Evolutionary conservation across 2,113 vertebrate species (phyloP), one percentile per base, ranked within the genome.

Genomic region (Cololabis saira): DNA sequence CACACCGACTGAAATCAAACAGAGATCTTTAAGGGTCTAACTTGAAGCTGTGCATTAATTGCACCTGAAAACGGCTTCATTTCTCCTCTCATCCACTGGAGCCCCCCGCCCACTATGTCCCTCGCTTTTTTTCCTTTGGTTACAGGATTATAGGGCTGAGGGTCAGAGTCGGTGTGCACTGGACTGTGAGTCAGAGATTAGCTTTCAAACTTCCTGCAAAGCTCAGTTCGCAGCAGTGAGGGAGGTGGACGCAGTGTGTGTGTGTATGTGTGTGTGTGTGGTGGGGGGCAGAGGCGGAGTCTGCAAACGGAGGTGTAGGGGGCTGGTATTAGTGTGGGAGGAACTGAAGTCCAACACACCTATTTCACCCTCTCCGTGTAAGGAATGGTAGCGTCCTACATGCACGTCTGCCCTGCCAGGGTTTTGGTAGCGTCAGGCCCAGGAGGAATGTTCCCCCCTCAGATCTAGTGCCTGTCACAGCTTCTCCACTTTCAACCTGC

Each of bases 391-490:
- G 19, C 2, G 45, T 70, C 85, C 77, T 76, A 19, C 24, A 0
- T 67, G 50, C n/a, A 47, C n/a, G 69, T 77, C 66, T 71, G 73
- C 78, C 82, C 76, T 83, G 83, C 85, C 74, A 83, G 78, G 71
- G 43, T 58, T 90, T 93, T 92, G 84, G 81, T 90, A 90, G 84
- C 16, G 78, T 82, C 90, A 83, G 84, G 91, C 92, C 93, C 90
- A 85, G 75, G 92, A 94, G 93, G 91, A 96, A 93, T 90, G 85
- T 87, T 92, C 91, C 94, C 94, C 93, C 89, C 87, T 87, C 86
- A 89, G 92, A 93, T 88, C 91, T 83, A 91, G 91, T 88, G 92
- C 92, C 92, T 94, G 94, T 94, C 93, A 93, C 87, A 71, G 52
- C 90, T 88, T 90, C 92, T 92, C 89, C 84, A 91, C 93, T 92